Conservation (phyloP, 1,140 invertebrate species). For the Drosophila arizonae region DNA sequence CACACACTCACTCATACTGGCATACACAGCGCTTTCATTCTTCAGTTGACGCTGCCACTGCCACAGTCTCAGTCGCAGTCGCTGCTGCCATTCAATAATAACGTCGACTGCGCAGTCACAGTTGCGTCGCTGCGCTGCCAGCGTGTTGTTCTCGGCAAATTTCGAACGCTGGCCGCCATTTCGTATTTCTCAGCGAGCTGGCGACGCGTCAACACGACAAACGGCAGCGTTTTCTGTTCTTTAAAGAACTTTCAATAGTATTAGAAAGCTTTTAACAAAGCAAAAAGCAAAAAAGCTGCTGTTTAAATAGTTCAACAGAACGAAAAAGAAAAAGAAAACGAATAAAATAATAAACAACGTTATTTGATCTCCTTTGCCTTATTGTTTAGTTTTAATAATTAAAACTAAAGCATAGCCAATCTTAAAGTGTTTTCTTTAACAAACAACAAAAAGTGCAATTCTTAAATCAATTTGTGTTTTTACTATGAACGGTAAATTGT, state of each 20-base stretch:
- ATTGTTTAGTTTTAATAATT: slow-evolving; percentile 21
- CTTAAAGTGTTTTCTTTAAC: slow-evolving; percentile 5
- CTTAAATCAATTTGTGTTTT: slow-evolving; percentile 44
- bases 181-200: slow-evolving; percentile 73
- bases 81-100: slow-evolving; percentile 18
- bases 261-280: slow-evolving; percentile 52
- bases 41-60: slow-evolving; percentile 35
- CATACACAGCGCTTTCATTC: slow-evolving; percentile 45
- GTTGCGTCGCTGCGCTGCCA: slow-evolving; percentile 27
- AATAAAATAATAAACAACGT: slow-evolving; percentile 8
- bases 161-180: slow-evolving; percentile 51
- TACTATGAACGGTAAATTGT: slow-evolving; percentile 16
- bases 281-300: slow-evolving; percentile 17
- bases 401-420: slow-evolving; percentile 13
- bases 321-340: slow-evolving; percentile 6
- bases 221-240: slow-evolving; percentile 32
- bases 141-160: slow-evolving; percentile 65
- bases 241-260: slow-evolving; percentile 53
- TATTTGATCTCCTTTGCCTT: slow-evolving; percentile 47
- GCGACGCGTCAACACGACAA: slow-evolving; percentile 57
- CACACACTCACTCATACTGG: slow-evolving; percentile 28
- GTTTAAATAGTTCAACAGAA: slow-evolving; percentile 10
- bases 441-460: slow-evolving; percentile 46
- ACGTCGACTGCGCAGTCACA: slow-evolving; percentile 22
- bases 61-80: slow-evolving; percentile 21